Conservation (phyloP, 2,888 invertebrate species). For the Drosophila rubida region DNA sequence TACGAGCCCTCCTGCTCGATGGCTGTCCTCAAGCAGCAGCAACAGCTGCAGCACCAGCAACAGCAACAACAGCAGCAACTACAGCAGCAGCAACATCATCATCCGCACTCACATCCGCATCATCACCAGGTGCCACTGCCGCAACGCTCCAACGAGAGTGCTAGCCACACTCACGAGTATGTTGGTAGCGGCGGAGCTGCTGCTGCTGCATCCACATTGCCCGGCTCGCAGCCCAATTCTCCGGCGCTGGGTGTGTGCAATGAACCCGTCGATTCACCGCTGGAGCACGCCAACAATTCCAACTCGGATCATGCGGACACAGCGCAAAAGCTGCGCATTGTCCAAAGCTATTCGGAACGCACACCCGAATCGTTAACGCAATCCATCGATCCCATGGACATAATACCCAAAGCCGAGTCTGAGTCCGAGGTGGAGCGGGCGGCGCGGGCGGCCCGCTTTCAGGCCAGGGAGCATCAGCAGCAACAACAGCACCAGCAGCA, state of each 20-base stretch:
- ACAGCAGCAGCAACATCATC: slow-evolving; percentile 45
- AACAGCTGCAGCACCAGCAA: slow-evolving; percentile 63
- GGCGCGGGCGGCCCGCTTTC: slow-evolving; percentile 58
- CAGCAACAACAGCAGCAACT: slow-evolving; percentile 57
- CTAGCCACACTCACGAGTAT: slow-evolving; percentile 62
- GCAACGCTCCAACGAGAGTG: slow-evolving; percentile 73
- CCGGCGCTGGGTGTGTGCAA: slow-evolving; percentile 60
- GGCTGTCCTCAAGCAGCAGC: slow-evolving; percentile 63
- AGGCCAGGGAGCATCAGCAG: slow-evolving; percentile 63
- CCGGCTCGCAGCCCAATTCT: slow-evolving; percentile 60
- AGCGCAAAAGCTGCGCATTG: slow-evolving; percentile 58
- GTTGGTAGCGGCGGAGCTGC: slow-evolving; percentile 12
- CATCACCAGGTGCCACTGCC: slow-evolving; percentile 71
- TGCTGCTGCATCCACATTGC: slow-evolving; percentile 19
- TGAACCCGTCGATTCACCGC: slow-evolving; percentile 65
- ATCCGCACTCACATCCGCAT: slow-evolving; percentile 39
- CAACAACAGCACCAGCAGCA: slow-evolving; percentile 56
- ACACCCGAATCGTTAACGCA: slow-evolving; percentile 79
- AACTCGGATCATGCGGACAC: slow-evolving; percentile 63
- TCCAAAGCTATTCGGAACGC: slow-evolving; percentile 62
- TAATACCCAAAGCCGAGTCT: slow-evolving; percentile 80
- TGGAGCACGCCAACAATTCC: slow-evolving; percentile 70
- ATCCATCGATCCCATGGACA: slow-evolving; percentile 82
- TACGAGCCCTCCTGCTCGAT: slow-evolving; percentile 76
- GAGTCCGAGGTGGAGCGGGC: slow-evolving; percentile 70